A percentile compares a stretch with the other conserved stretches of the same genome.
These are phyloP conservation scores for Smittia aterrima DNA, from an alignment of 2,888 invertebrate species.

Conservation along the genomic window DNA sequence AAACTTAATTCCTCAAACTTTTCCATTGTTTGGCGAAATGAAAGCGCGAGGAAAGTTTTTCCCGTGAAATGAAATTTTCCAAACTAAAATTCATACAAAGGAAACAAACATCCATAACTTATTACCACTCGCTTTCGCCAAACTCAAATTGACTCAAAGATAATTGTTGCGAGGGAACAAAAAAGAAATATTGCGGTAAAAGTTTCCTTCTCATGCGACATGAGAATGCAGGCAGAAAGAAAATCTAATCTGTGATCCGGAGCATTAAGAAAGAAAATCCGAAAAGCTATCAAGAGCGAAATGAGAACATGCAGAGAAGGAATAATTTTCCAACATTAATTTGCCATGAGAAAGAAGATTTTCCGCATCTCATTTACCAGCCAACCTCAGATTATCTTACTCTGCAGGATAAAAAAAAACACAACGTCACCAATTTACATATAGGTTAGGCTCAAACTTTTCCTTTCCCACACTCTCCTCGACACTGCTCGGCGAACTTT, in stretches of 20 bases:
- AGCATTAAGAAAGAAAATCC: neutral
- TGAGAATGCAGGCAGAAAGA: neutral
- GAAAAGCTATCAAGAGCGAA: neutral
- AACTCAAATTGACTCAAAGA: conserved; percentile 9
- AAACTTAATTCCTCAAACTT: conserved; percentile 2
- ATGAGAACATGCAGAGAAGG: neutral
- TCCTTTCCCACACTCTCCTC: neutral
- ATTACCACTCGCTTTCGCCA: too few species aligned
- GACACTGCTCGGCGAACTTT: neutral
- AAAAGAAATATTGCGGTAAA: neutral
- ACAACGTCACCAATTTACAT: neutral
- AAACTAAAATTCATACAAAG: conserved; percentile 1
- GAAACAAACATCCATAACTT: too few species aligned
- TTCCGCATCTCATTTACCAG: neutral
- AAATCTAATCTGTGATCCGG: conserved; percentile 9
- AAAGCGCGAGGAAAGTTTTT: neutral
- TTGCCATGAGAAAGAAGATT: neutral
- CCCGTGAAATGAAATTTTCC: neutral
- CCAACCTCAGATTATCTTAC: neutral
- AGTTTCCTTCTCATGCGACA: neutral
- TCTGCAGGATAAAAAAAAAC: neutral
- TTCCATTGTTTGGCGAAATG: neutral
- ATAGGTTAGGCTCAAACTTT: neutral
- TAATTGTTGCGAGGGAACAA: neutral
- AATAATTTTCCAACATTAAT: conserved; percentile 13